Percentiles rank a stretch among this genome's conserved stretches.
These are phyloP conservation scores for Crossocerus cetratus DNA, from an alignment of 2,888 invertebrate genomes.

Conservation along the genomic window DNA sequence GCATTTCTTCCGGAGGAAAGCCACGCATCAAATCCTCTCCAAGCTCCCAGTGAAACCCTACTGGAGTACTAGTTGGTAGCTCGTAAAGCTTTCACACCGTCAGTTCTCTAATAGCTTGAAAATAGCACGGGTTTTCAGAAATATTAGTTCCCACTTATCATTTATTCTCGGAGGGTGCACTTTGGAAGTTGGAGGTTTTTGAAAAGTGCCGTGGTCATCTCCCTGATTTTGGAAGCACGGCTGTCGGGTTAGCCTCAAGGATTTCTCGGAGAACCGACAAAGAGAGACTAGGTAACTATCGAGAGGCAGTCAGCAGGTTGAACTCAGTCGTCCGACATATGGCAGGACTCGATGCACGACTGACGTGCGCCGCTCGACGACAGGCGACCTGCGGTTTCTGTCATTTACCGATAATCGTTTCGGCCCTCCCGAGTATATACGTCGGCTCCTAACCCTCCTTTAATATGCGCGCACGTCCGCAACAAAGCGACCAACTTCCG, in stretches of 20 bases:
- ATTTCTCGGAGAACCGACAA: neutral
- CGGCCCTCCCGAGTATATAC: constrained; percentile 42
- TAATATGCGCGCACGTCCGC: constrained; percentile 24
- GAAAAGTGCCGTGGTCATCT: neutral
- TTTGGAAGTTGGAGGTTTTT: neutral
- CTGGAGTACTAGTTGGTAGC: no score
- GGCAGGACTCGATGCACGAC: constrained; percentile 37
- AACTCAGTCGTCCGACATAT: constrained; percentile 49
- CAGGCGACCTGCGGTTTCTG: constrained; percentile 70
- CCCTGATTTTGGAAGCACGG: neutral
- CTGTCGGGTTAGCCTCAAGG: neutral
- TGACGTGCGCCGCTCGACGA: constrained; percentile 53
- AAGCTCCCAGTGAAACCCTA: no score
- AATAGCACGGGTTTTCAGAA: no score
- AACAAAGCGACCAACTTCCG: constrained; percentile 40
- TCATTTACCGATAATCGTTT: constrained; percentile 70
- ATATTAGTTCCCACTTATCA: no score
- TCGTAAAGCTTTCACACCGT: no score
- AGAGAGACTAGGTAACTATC: constrained; percentile 1
- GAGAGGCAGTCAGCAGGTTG: constrained; percentile 7
- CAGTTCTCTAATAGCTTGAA: no score
- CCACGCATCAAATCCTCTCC: no score
- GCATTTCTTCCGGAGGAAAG: no score
- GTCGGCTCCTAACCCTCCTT: constrained; percentile 27
- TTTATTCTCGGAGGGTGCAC: no score